phyloP scores from a whole-genome alignment of 2,888 invertebrate species.

The Pimpla rufipes region DNA sequence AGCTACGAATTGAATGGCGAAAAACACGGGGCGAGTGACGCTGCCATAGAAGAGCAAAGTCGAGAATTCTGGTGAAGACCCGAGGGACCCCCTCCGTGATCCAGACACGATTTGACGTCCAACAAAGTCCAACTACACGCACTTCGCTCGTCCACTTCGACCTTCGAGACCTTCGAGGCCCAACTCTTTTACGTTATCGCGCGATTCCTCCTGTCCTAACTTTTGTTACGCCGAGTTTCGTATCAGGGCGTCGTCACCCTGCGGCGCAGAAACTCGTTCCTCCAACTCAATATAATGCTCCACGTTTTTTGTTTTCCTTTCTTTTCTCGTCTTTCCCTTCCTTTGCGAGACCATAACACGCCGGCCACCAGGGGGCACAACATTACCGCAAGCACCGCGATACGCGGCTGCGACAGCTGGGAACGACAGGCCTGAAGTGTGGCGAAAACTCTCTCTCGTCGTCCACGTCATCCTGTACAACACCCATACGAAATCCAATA shows the following conservation, averaged over 20 bases:
- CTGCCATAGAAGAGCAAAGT: background rate
- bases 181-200: background rate
- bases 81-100: background rate
- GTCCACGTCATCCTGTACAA: background rate
- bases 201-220: background rate
- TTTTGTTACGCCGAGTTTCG: constrained; percentile 9
- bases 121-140: background rate
- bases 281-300: background rate
- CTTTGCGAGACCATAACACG: background rate
- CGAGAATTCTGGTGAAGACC: background rate
- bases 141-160: constrained; percentile 19
- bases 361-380: background rate
- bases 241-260: background rate
- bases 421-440: background rate
- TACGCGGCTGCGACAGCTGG: background rate
- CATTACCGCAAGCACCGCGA: background rate
- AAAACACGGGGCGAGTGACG: background rate
- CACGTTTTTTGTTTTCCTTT: background rate
- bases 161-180: constrained; percentile 1
- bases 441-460: background rate
- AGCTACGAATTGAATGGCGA: constrained; percentile 19
- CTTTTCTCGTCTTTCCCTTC: background rate
- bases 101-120: background rate
- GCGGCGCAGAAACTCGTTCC: background rate
- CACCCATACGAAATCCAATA: background rate